Evolutionary conservation across 2,113 vertebrate species (phyloP).

Genomic region (Catagonus wagneri): DNA sequence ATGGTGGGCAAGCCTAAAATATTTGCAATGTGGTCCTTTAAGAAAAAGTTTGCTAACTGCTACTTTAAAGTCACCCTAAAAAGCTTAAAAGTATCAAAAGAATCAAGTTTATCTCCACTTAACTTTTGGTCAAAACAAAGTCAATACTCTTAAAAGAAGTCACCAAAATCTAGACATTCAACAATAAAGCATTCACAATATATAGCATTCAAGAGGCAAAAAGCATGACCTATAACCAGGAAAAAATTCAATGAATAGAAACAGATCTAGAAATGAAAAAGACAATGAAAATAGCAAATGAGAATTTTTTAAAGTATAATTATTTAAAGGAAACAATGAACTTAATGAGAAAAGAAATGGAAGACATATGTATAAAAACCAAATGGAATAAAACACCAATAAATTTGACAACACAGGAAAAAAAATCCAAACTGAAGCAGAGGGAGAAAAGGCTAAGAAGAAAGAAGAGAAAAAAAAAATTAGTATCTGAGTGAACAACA

Average conservation of each 20-base stretch:
- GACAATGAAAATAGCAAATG: not conserved
- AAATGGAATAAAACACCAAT: not conserved
- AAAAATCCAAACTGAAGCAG: not conserved
- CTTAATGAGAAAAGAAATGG: not conserved
- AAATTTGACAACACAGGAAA: not conserved
- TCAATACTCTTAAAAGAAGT: conserved; percentile 16
- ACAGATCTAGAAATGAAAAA: not conserved
- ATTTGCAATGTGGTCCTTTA: not conserved
- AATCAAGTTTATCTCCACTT: not conserved
- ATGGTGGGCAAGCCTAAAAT: not conserved
- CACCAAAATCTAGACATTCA: not conserved
- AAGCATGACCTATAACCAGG: not conserved
- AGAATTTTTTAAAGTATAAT: not conserved
- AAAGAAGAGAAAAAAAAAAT: not conserved
- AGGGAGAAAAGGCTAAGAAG: not conserved
- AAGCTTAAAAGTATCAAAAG: conserved; percentile 28
- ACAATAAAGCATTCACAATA: not conserved
- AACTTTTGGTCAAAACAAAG: not conserved
- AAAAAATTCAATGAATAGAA: not conserved
- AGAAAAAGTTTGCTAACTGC: not conserved
- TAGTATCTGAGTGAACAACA: not conserved
- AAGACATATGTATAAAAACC: not conserved
- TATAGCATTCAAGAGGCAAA: not conserved
- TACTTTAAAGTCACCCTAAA: not conserved
- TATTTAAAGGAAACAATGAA: conserved; percentile 10